Evolutionary conservation across 2,888 invertebrate species (phyloP).

Genomic region (Hirtodrosophila duncani): DNA sequence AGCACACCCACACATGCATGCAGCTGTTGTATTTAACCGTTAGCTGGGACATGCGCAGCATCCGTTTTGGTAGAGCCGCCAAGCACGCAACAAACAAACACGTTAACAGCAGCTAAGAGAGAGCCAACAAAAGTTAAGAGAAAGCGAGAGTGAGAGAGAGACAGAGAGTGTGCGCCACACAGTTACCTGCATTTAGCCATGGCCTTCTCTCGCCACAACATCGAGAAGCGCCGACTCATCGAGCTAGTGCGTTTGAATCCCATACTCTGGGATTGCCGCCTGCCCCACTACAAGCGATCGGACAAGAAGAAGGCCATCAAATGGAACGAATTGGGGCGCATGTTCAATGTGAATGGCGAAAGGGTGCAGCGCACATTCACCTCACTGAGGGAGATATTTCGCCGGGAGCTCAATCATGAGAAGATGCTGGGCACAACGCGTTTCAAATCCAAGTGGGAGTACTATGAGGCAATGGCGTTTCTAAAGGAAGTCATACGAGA

Average conservation of each 20-base stretch:
- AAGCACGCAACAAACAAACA: conserved; percentile 28
- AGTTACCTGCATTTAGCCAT: conserved; percentile 33
- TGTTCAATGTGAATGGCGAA: conserved; percentile 75
- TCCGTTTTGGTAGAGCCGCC: conserved; percentile 51
- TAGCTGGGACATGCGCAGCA: conserved; percentile 67
- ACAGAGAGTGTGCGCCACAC: neutral
- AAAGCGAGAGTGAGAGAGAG: conserved; percentile 3
- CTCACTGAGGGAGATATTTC: conserved; percentile 75
- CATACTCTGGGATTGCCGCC: conserved; percentile 76
- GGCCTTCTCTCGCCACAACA: conserved; percentile 77
- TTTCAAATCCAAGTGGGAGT: conserved; percentile 77
- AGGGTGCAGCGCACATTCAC: conserved; percentile 76
- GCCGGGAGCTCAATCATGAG: conserved; percentile 75
- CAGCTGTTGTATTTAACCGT: no score
- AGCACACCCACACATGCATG: conserved; percentile 10
- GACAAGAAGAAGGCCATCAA: conserved; percentile 77
- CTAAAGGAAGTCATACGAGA: conserved; percentile 76
- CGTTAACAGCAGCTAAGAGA: conserved; percentile 23
- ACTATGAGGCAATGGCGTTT: conserved; percentile 76
- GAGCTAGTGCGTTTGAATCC: conserved; percentile 76
- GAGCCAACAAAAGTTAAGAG: conserved; percentile 10
- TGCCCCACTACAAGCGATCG: conserved; percentile 76
- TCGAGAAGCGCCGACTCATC: conserved; percentile 77
- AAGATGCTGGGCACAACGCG: conserved; percentile 72
- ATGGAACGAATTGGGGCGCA: conserved; percentile 75